Conservation (phyloP, 2,888 invertebrate genomes). For the Drosophila monieri region DNA sequence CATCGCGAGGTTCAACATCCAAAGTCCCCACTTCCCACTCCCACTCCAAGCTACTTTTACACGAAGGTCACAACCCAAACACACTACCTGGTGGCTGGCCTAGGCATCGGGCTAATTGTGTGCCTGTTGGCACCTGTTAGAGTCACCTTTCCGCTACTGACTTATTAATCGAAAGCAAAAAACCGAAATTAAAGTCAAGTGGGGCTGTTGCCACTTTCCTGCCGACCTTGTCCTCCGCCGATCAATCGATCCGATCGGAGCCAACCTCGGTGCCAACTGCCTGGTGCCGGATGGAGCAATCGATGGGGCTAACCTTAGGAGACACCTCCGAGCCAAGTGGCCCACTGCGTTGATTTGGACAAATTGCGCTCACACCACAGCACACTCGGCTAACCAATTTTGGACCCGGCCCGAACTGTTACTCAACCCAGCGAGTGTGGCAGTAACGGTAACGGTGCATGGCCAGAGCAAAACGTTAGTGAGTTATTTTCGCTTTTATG, state of each 20-base stretch:
- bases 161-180: slow-evolving; percentile 25
- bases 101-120: slow-evolving; percentile 19
- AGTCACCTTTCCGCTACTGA: slow-evolving; percentile 22
- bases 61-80: not conserved
- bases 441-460: slow-evolving; percentile 39
- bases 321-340: slow-evolving; percentile 25
- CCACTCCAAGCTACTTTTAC: not conserved
- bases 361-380: slow-evolving; percentile 46
- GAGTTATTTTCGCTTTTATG: slow-evolving; percentile 40
- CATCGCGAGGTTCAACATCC: not conserved
- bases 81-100: not conserved
- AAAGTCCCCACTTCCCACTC: too few species aligned
- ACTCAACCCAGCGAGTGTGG: slow-evolving; percentile 44
- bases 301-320: slow-evolving; percentile 42
- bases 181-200: slow-evolving; percentile 28
- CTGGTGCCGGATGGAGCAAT: slow-evolving; percentile 38
- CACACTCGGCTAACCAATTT: slow-evolving; percentile 55
- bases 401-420: slow-evolving; percentile 50
- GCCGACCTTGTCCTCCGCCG: slow-evolving; percentile 40
- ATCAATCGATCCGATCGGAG: slow-evolving; percentile 24
- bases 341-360: slow-evolving; percentile 46
- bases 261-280: slow-evolving; percentile 10
- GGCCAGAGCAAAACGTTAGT: slow-evolving; percentile 44
- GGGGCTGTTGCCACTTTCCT: slow-evolving; percentile 27
- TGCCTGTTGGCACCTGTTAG: slow-evolving; percentile 35